Base-by-base conservation (phyloP, 2,888 invertebrate genomes). In the Saturnia japonica region DNA sequence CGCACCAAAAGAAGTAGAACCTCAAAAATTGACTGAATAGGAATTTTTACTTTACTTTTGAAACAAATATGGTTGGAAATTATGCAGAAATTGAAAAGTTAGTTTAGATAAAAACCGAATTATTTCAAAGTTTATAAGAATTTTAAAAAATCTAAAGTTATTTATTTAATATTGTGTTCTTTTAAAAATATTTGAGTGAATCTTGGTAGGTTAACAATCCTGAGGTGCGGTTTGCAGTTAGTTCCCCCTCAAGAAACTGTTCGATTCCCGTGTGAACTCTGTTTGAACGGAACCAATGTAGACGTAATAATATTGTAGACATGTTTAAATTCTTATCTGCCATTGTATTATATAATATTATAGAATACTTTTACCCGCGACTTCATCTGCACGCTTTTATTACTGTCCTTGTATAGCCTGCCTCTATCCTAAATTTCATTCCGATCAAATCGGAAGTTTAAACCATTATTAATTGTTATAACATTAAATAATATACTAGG, bases 181-280 rank as follows among this genome's bases (percentile, higher is more conserved):
- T n/a, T 25, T 28, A 28, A 25, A 60, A 60, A 60, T 28, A 28
- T 71, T 16, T 60, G 51, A 64, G 68, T 75, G 76, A 83, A 82
- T 81, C 78, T 79, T 76, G 69, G 77, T 67, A 73, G 14, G 71
- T 73, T 68, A 73, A 75, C 73, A 78, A 82, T 85, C 83, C 73
- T 60, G 70, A 68, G 74, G 76, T 83, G 75, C 68, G 71, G 73
- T 74, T 74, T 76, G 76, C 67, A 76, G 78, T 80, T 74, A 69
- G 75, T 75, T 78, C 82, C 91, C 90, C 92, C 86, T 90, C 88
- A 90, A 91, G 91, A 88, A 85, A 84, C 75, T 79, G 78, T 81
- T 86, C 76, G 84, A 88, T 94, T 93, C 93, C 93, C 93, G 93
- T 93, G 93, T 90, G 93, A 93, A 93, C 83, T 76, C 70, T 70